Evolutionary conservation across 2,888 invertebrate species (phyloP), one percentile per base, ranked within the genome.

Genomic region (Mimas tiliae): DNA sequence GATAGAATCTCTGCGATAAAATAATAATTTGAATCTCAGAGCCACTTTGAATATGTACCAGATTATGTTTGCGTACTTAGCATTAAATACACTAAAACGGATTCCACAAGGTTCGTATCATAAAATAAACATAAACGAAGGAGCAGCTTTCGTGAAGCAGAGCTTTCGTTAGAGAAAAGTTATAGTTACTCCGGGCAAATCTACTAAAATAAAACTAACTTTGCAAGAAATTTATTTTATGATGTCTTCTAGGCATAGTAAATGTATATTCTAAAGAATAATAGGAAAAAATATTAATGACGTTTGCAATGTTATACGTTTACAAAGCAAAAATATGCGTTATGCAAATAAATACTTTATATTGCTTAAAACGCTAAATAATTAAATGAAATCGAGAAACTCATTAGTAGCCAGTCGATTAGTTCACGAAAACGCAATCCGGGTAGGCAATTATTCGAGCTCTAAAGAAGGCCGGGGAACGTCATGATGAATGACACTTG

Each of bases 391-490:
- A 42, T 58, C 6, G n/a, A 16, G 38, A 42, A 58, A 58, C 38
- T 58, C 11, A 58, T 58, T 58, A 58, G 6, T 11, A 11, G 19
- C 11, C 19, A 58, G 19, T 11, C 58, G 52, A 52, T 52, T 52
- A 19, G 79, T 79, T 80, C 70, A 74, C 68, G 69, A 72, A 67
- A 77, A 76, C 74, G 69, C 74, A 70, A 75, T 75, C 70, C 73
- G 71, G 72, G 71, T 76, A 70, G 79, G 81, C 85, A 86, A 88
- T 88, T 86, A 88, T 86, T 87, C 79, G 79, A 73, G 75, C 75
- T 70, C 71, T 74, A 70, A 78, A 78, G 75, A 74, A 74, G 72
- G 66, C 70, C 74, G 69, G 62, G 75, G 77, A 27, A 76, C 73
- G 71, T 76, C 72, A 80, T 86, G 87, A 87, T 84, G 82, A 78